phyloP scores from a whole-genome alignment of 30 jellyfish, hydroid and myxozoan genomes.

The Cassiopea xamachana region DNA sequence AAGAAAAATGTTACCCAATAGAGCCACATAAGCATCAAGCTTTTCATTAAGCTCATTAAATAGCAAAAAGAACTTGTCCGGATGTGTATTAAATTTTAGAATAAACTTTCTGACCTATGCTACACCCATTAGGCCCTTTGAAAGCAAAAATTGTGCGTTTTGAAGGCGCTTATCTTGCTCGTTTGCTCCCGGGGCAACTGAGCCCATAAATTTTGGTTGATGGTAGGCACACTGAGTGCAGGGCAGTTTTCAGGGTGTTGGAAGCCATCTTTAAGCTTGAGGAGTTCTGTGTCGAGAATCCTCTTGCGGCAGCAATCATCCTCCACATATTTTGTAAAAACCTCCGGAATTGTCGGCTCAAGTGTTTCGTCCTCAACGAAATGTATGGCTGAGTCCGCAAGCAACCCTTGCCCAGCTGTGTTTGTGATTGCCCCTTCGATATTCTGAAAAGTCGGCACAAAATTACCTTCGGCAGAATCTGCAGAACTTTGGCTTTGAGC shows the following conservation, averaged over 20 bases:
- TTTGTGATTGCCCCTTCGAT: not conserved
- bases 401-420: not conserved
- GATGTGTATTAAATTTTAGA: conserved; percentile 16
- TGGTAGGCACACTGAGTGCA: conserved; percentile 12
- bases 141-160: not conserved
- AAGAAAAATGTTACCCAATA: conserved; percentile 1
- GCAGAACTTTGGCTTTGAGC: not conserved
- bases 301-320: not conserved
- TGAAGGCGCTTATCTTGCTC: conserved; percentile 27
- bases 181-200: conserved; percentile 5
- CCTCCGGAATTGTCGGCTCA: not conserved
- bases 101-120: not conserved
- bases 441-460: not conserved
- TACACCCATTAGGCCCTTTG: conserved; percentile 20
- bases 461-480: not conserved
- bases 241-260: conserved; percentile 24
- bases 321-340: not conserved
- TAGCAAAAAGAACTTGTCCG: not conserved
- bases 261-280: not conserved
- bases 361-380: conserved; percentile 1
- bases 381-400: not conserved
- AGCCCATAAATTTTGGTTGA: conserved; percentile 5
- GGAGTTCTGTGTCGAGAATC: not conserved
- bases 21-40: not conserved
- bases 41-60: conserved; percentile 22